A percentile compares a stretch with the other conserved stretches of the same genome.
Evolutionary conservation across 2,113 vertebrate species (phyloP).

Genomic region (Phasianus colchicus): DNA sequence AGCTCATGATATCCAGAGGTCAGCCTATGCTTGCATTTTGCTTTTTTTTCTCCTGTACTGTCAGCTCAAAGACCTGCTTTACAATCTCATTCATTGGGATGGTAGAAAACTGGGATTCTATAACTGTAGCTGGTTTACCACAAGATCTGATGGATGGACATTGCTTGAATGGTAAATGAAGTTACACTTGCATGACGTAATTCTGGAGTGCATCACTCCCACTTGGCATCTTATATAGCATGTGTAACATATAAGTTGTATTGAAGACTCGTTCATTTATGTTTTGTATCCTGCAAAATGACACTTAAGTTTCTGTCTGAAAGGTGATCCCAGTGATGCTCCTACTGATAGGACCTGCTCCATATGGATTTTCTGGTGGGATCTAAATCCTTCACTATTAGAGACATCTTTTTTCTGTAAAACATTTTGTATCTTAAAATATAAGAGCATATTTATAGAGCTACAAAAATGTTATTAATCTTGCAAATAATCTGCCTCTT

Average conservation of each 20-base stretch:
- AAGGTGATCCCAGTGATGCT: not conserved
- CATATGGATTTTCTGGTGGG: not conserved
- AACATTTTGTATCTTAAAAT: not conserved
- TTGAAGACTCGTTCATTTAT: not conserved
- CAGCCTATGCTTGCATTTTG: not conserved
- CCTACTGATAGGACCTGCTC: not conserved
- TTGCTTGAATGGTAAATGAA: not conserved
- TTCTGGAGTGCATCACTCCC: not conserved
- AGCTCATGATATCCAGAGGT: not conserved
- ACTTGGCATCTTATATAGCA: not conserved
- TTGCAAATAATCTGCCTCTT: not conserved
- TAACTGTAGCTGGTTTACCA: not conserved
- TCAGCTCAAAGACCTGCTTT: not conserved
- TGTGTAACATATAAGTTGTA: accelerated
- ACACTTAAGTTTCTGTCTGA: not conserved
- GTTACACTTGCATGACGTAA: not conserved
- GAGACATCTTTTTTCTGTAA: not conserved
- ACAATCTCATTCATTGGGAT: not conserved
- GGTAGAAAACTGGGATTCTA: not conserved
- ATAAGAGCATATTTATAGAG: not conserved
- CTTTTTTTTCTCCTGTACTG: not conserved
- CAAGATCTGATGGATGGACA: not conserved
- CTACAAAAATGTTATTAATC: not conserved
- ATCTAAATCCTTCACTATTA: not conserved
- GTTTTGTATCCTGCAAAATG: not conserved